These are phyloP conservation scores for Loripinus fragilis DNA, from an alignment of 2,888 invertebrate species.

Conservation along the genomic window DNA sequence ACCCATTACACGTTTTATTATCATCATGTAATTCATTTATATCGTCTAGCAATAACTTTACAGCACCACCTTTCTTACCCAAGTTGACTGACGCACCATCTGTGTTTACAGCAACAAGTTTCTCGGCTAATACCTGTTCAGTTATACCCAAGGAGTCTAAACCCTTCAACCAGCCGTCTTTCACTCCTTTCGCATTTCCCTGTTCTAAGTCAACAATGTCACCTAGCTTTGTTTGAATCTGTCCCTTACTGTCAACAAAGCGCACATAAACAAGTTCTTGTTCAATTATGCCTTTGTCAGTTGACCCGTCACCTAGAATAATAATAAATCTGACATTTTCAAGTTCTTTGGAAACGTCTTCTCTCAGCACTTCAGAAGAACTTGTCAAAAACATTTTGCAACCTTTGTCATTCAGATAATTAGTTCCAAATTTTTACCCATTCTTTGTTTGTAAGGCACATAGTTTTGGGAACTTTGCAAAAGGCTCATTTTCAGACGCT, in stretches of 20 bases:
- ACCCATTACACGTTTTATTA: conserved; percentile 17
- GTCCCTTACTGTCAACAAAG: neutral
- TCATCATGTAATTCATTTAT: conserved; percentile 9
- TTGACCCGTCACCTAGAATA: conserved; percentile 17
- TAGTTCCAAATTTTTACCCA: conserved; percentile 20
- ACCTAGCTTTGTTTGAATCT: neutral
- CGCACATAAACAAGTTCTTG: conserved; percentile 26
- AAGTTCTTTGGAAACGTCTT: neutral
- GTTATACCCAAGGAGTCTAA: conserved; percentile 18
- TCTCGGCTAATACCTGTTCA: conserved; percentile 1
- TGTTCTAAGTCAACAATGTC: conserved; percentile 12
- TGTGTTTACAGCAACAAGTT: conserved; percentile 29
- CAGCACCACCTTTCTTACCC: conserved; percentile 27
- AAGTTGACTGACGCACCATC: conserved; percentile 33
- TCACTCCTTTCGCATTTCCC: conserved; percentile 16
- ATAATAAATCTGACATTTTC: conserved; percentile 7
- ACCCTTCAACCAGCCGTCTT: conserved; percentile 7
- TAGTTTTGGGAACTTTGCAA: conserved; percentile 24
- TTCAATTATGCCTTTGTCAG: conserved; percentile 24
- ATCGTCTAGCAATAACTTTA: conserved; percentile 27
- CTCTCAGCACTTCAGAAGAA: neutral
- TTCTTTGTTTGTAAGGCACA: conserved; percentile 30
- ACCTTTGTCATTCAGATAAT: conserved; percentile 18
- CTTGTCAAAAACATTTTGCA: conserved; percentile 21
- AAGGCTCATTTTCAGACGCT: conserved; percentile 21